These are phyloP conservation scores for Thymallus thymallus DNA, from an alignment of 2,113 vertebrate genomes.

Conservation along the genomic window DNA sequence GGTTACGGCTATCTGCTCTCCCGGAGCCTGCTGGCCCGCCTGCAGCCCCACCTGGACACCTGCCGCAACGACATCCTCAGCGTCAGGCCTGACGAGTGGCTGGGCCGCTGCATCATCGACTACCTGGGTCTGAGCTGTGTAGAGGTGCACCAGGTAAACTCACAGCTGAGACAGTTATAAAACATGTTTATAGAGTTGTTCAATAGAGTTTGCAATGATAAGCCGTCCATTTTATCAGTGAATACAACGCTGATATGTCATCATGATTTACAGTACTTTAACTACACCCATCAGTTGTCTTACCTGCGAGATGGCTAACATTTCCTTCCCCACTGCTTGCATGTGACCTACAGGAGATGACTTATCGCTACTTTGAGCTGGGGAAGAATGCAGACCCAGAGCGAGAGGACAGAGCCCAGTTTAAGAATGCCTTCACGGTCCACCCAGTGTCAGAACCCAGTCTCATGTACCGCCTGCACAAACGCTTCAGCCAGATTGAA, in stretches of 20 bases:
- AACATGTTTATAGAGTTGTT: too few species aligned
- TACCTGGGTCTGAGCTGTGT: slow-evolving; percentile 87
- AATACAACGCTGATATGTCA: too few species aligned
- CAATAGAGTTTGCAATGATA: too few species aligned
- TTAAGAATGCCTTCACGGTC: slow-evolving; percentile 84
- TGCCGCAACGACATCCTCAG: slow-evolving; percentile 96
- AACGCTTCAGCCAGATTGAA: slow-evolving; percentile 89
- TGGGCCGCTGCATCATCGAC: slow-evolving; percentile 96
- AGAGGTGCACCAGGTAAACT: slow-evolving; percentile 85
- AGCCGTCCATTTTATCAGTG: too few species aligned
- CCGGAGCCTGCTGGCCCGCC: slow-evolving; percentile 84
- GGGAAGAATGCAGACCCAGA: slow-evolving; percentile 89
- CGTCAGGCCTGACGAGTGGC: slow-evolving; percentile 92
- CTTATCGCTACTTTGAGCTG: slow-evolving; percentile 86
- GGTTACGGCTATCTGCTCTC: slow-evolving; percentile 94
- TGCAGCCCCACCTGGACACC: slow-evolving; percentile 85
- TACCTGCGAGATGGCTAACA: too few species aligned
- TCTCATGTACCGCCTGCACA: slow-evolving; percentile 94
- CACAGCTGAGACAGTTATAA: too few species aligned
- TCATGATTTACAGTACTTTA: too few species aligned
- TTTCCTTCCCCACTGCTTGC: neutral
- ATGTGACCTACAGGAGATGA: slow-evolving; percentile 78
- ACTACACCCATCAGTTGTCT: too few species aligned
- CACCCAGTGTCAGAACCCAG: slow-evolving; percentile 86
- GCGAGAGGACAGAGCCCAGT: slow-evolving; percentile 81